Conservation (phyloP, 2,888 invertebrate species). For the Ophion costatus region DNA sequence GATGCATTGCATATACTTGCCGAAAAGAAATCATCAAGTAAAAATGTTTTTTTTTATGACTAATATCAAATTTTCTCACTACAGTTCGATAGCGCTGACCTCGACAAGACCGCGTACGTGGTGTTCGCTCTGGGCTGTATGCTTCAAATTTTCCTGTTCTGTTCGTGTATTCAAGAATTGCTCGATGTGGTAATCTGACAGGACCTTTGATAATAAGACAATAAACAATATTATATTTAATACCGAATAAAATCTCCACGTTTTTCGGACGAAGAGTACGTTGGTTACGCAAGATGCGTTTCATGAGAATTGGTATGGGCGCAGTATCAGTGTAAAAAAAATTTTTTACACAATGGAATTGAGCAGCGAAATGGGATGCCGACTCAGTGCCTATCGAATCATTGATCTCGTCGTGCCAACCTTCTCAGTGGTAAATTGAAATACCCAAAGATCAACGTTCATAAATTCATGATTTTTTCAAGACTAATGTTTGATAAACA, state of each 20-base stretch:
- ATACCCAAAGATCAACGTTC: neutral
- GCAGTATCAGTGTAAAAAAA: constrained; percentile 40
- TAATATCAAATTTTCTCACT: neutral
- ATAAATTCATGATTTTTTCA: neutral
- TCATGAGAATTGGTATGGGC: constrained; percentile 68
- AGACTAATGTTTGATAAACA: constrained; percentile 17
- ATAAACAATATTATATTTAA: neutral
- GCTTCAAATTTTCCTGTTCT: constrained; percentile 71
- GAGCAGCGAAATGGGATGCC: constrained; percentile 66
- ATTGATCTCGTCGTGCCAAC: constrained; percentile 71
- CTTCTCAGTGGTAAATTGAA: constrained; percentile 68
- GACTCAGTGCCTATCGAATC: constrained; percentile 61
- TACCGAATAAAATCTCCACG: neutral
- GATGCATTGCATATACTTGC: neutral
- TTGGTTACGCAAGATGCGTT: constrained; percentile 67
- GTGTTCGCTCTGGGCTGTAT: constrained; percentile 62
- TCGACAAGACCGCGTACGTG: constrained; percentile 53
- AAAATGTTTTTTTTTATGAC: neutral
- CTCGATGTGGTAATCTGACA: constrained; percentile 69
- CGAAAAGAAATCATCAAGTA: neutral
- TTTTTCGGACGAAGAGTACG: constrained; percentile 64
- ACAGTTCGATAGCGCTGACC: constrained; percentile 24
- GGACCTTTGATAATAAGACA: constrained; percentile 3
- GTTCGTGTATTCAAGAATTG: constrained; percentile 71
- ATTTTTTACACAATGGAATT: constrained; percentile 61